Percentiles rank a stretch among this genome's conserved stretches.
phyloP scores from a whole-genome alignment of 2,113 vertebrate genomes.

The Sebastes schlegelii region DNA sequence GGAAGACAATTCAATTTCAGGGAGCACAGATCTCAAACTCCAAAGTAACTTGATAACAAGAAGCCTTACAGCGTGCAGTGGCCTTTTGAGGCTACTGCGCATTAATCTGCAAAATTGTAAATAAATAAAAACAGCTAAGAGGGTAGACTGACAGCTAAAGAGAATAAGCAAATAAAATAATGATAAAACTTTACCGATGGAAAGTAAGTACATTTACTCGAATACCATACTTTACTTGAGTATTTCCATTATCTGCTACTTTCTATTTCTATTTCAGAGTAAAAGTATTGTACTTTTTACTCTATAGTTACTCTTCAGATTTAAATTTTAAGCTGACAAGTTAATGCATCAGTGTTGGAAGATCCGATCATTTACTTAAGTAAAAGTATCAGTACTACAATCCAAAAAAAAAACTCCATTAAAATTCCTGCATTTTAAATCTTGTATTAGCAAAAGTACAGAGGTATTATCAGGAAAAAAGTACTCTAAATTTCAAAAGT shows the following conservation, averaged over 20 bases:
- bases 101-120: constrained; percentile 8
- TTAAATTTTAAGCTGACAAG: neutral
- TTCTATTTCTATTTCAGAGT: neutral
- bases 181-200: neutral
- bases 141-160: neutral
- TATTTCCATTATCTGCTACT: neutral
- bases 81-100: neutral
- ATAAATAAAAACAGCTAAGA: neutral
- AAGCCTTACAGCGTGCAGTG: neutral
- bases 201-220: neutral
- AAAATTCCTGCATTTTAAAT: too few relatives aligned
- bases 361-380: neutral
- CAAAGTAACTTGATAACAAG: constrained; percentile 4
- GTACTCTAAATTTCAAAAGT: neutral
- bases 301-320: neutral
- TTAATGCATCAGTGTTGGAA: neutral
- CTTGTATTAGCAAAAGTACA: neutral
- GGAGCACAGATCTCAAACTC: constrained; percentile 1
- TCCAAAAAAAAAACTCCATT: neutral
- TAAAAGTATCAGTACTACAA: neutral
- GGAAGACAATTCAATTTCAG: constrained; percentile 6
- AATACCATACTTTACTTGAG: neutral
- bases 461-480: neutral
- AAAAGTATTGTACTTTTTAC: neutral
- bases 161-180: neutral